Evolutionary conservation across 2,888 invertebrate genomes (phyloP).

Genomic region (Epistrophe grossulariae): DNA sequence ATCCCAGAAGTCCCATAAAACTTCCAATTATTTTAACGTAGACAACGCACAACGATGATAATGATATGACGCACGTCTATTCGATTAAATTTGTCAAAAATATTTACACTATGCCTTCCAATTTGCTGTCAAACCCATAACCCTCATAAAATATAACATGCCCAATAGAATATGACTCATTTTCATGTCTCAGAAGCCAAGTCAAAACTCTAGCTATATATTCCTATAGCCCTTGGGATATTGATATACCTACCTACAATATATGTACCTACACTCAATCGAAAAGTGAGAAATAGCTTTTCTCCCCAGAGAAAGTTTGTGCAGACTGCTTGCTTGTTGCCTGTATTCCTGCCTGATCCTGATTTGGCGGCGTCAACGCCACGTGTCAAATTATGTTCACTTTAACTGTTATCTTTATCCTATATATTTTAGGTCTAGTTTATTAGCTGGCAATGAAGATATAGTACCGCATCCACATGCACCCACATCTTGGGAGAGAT

Average conservation of each 20-base stretch:
- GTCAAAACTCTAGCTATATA: neutral
- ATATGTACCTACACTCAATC: conserved; percentile 18
- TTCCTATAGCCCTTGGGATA: conserved; percentile 3
- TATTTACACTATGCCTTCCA: conserved; percentile 38
- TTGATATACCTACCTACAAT: conserved; percentile 4
- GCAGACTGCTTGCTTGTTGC: conserved; percentile 5
- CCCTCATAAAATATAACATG: conserved; percentile 32
- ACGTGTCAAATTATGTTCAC: conserved; percentile 65
- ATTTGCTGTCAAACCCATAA: conserved; percentile 32
- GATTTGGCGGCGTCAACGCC: conserved; percentile 45
- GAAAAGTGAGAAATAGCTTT: conserved; percentile 11
- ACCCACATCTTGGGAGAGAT: neutral
- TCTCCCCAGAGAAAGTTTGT: conserved; percentile 8
- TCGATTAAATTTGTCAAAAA: conserved; percentile 37
- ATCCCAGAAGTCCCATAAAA: conserved; percentile 18
- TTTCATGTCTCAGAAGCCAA: neutral
- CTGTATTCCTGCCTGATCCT: neutral
- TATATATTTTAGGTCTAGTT: conserved; percentile 23
- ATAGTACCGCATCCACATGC: conserved; percentile 1
- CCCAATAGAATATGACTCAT: conserved; percentile 17
- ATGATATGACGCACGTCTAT: conserved; percentile 35
- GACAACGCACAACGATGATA: neutral
- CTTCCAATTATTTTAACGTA: conserved; percentile 16
- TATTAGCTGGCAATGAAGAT: conserved; percentile 59
- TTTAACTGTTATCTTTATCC: conserved; percentile 51